phyloP scores from a whole-genome alignment of 2,113 vertebrate species.

The Mionectes macconnelli region DNA sequence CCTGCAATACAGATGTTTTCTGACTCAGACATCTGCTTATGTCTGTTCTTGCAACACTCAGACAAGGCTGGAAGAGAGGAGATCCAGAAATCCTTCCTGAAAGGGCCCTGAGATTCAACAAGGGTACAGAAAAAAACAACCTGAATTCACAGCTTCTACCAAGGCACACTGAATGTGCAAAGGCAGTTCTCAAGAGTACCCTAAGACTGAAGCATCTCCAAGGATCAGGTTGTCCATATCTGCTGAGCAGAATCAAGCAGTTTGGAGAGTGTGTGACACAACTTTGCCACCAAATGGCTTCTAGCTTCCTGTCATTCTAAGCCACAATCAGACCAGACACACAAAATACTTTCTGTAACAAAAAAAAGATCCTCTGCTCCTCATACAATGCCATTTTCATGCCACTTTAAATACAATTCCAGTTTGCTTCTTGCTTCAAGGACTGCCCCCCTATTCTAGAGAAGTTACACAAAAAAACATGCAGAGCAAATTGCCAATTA shows the following conservation, averaged over 20 bases:
- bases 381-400: neutral
- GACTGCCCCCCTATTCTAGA: neutral
- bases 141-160: neutral
- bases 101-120: neutral
- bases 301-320: neutral
- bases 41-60: neutral
- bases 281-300: neutral
- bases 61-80: neutral
- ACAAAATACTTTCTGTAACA: neutral
- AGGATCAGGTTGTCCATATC: neutral
- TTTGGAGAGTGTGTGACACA: neutral
- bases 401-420: neutral
- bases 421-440: conserved; percentile 34
- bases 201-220: neutral
- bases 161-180: fast-evolving
- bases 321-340: neutral
- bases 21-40: neutral
- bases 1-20: neutral
- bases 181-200: neutral
- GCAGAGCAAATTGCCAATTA: neutral
- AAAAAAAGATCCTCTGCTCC: neutral
- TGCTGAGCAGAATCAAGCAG: neutral
- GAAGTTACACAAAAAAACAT: neutral
- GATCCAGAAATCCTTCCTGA: neutral
- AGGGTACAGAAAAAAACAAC: fast-evolving